Conservation (phyloP, 2,797 vertebrate species). For the Bryconaethiops microstoma region DNA sequence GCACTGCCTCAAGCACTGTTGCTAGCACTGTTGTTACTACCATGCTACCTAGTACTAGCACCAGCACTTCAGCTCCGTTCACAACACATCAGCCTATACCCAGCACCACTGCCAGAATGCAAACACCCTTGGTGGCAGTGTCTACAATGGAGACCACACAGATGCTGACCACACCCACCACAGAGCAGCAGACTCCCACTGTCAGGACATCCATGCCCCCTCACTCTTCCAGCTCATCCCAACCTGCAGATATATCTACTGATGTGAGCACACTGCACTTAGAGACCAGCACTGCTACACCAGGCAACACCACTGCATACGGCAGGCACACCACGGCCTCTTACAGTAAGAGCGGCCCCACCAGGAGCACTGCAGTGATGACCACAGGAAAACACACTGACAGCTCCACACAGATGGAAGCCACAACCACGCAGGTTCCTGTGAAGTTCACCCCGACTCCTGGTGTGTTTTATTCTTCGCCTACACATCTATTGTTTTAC, state of each 20-base stretch:
- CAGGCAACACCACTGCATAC: conserved; percentile 53
- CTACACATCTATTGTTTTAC: background rate
- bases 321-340: conserved; percentile 57
- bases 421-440: conserved; percentile 55
- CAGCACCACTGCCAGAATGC: conserved; percentile 41
- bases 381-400: conserved; percentile 64
- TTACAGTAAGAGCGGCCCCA: conserved; percentile 62
- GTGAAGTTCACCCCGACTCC: conserved; percentile 54
- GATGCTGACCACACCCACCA: conserved; percentile 32
- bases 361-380: conserved; percentile 60
- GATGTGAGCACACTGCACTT: conserved; percentile 59
- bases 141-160: conserved; percentile 32
- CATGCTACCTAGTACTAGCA: conserved; percentile 41
- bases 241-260: conserved; percentile 55
- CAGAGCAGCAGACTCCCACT: conserved; percentile 58
- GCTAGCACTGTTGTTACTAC: conserved; percentile 27
- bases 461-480: conserved; percentile 66
- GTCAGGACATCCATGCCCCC: conserved; percentile 29
- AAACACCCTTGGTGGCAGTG: conserved; percentile 48
- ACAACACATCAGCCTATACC: conserved; percentile 22
- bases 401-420: conserved; percentile 56
- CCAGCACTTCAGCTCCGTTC: conserved; percentile 20
- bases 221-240: conserved; percentile 53
- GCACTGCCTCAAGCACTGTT: conserved; percentile 2
- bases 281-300: conserved; percentile 66